Percentiles rank a stretch among this genome's conserved stretches.
Evolutionary conservation across 1,140 invertebrate species (phyloP).

Genomic region (Tetramorium simillimum): DNA sequence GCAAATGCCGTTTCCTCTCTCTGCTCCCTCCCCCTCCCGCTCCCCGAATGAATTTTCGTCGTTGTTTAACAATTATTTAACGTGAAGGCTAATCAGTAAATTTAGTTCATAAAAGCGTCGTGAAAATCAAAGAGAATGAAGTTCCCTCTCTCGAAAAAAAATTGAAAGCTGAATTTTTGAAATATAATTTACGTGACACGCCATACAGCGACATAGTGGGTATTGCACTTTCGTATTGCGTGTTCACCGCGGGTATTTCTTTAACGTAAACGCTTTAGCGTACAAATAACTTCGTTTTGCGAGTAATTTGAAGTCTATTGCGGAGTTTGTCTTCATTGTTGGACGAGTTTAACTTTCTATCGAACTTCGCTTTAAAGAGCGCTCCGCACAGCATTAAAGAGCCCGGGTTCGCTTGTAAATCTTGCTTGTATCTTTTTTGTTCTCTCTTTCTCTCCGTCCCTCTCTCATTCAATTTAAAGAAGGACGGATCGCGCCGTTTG

Average conservation of each 20-base stretch:
- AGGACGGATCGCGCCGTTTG: constrained; percentile 39
- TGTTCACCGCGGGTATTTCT: constrained; percentile 38
- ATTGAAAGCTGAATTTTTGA: not conserved
- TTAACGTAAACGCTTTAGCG: constrained; percentile 53
- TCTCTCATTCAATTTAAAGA: constrained; percentile 52
- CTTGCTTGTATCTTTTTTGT: constrained; percentile 68
- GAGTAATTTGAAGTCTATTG: constrained; percentile 69
- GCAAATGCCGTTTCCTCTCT: not conserved
- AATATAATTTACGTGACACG: constrained; percentile 25
- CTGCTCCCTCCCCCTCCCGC: not conserved
- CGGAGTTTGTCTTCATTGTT: constrained; percentile 61
- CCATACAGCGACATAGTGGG: not conserved
- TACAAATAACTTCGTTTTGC: constrained; percentile 67
- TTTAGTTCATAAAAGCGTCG: not conserved
- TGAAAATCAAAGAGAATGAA: not conserved
- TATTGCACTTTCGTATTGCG: constrained; percentile 34
- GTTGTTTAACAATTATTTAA: constrained; percentile 3
- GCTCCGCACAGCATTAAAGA: constrained; percentile 63
- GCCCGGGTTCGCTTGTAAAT: constrained; percentile 65
- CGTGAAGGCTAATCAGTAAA: not conserved
- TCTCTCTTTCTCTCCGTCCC: constrained; percentile 12
- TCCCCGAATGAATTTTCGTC: not conserved
- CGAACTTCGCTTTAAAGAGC: constrained; percentile 64
- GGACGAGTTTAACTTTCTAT: constrained; percentile 67
- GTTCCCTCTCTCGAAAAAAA: not conserved